Percentiles rank a stretch among this genome's conserved stretches.
These are phyloP conservation scores for Drosophila koepferae DNA, from an alignment of 2,888 invertebrate genomes.

Conservation along the genomic window DNA sequence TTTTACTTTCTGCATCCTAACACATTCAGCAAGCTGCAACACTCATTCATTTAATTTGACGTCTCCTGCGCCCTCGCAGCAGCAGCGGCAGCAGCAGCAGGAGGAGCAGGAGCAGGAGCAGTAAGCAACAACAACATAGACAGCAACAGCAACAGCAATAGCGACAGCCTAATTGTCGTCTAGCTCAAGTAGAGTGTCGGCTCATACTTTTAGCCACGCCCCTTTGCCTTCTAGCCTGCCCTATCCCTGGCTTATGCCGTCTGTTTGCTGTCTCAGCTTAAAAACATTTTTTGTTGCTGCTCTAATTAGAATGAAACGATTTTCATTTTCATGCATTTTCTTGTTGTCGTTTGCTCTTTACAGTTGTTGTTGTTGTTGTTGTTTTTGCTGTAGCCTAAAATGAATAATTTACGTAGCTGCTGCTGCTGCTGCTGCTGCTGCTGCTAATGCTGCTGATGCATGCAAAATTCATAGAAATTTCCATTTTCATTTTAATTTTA, in stretches of 20 bases:
- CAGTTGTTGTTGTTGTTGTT: slow-evolving; percentile 2
- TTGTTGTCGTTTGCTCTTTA: slow-evolving; percentile 54
- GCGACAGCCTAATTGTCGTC: slow-evolving; percentile 73
- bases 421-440: slow-evolving; percentile 10
- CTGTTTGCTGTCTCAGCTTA: slow-evolving; percentile 77
- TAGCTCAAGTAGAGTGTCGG: slow-evolving; percentile 60
- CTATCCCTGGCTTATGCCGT: slow-evolving; percentile 24
- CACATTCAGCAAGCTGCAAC: slow-evolving; percentile 48
- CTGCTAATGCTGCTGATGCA: slow-evolving; percentile 65
- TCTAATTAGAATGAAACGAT: slow-evolving; percentile 80
- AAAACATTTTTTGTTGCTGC: slow-evolving; percentile 66
- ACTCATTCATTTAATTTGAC: slow-evolving; percentile 74
- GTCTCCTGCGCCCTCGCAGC: slow-evolving; percentile 27
- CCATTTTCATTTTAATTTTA: slow-evolving; percentile 73
- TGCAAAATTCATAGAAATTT: slow-evolving; percentile 74
- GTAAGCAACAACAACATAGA: not conserved
- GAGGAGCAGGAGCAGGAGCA: not conserved
- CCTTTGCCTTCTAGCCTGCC: not conserved
- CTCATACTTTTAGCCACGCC: slow-evolving; percentile 9
- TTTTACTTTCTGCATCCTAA: slow-evolving; percentile 62
- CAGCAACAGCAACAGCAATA: slow-evolving; percentile 11
- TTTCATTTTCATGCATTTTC: slow-evolving; percentile 75
- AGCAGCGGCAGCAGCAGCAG: not conserved
- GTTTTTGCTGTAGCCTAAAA: slow-evolving; percentile 57
- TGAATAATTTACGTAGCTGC: slow-evolving; percentile 69